Conservation (phyloP, 2,888 invertebrate genomes). For the Drosophila meridiana region DNA sequence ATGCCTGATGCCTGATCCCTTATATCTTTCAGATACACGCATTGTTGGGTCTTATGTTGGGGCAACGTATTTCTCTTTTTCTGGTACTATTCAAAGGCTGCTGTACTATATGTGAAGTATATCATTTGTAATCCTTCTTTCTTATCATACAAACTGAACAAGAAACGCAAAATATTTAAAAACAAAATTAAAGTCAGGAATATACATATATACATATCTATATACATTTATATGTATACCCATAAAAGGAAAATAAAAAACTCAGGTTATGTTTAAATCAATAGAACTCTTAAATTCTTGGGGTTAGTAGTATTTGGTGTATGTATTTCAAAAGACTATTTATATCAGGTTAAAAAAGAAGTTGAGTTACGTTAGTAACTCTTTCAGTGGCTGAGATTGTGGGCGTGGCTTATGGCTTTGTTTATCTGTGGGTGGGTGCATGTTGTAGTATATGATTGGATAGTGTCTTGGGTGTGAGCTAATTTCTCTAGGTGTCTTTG, state of each 20-base stretch:
- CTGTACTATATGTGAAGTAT: conserved; percentile 83
- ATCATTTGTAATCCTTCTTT: conserved; percentile 74
- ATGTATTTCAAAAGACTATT: conserved; percentile 12
- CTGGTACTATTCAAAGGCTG: conserved; percentile 78
- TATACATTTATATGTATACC: background rate
- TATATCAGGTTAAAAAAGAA: conserved; percentile 1
- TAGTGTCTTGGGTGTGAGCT: conserved; percentile 26
- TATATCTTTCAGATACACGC: conserved; percentile 14
- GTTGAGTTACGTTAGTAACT: conserved; percentile 24
- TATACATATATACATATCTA: conserved; percentile 3
- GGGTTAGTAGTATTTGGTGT: conserved; percentile 20
- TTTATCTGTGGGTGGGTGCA: conserved; percentile 27
- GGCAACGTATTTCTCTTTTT: conserved; percentile 28
- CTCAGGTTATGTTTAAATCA: conserved; percentile 21
- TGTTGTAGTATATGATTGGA: conserved; percentile 33
- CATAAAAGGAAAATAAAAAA: conserved; percentile 5
- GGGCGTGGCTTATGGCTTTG: conserved; percentile 27
- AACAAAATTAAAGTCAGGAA: conserved; percentile 34
- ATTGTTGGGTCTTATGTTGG: conserved; percentile 16
- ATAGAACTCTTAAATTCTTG: conserved; percentile 22
- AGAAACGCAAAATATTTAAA: conserved; percentile 49
- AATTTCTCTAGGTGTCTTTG: conserved; percentile 23
- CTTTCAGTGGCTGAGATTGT: conserved; percentile 45
- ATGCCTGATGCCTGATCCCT: conserved; percentile 16
- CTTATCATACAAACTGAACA: conserved; percentile 51